Conservation (phyloP, 1,140 invertebrate genomes). For the Drosophila yakuba region DNA sequence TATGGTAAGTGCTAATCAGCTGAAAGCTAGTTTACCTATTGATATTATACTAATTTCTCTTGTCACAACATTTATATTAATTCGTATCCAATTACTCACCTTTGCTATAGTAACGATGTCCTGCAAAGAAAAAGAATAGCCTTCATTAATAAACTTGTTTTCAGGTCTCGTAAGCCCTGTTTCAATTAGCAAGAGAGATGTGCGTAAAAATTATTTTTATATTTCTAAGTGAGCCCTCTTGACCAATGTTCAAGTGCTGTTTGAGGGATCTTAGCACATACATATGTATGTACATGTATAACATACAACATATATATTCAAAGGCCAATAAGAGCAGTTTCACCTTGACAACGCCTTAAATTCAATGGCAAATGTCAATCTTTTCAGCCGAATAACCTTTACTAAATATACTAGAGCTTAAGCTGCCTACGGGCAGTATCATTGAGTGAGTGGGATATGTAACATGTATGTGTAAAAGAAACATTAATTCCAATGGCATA, state of each 20-base stretch:
- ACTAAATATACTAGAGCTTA: constrained; percentile 35
- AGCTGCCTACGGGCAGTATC: constrained; percentile 52
- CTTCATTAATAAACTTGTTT: constrained; percentile 45
- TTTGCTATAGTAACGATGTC: constrained; percentile 53
- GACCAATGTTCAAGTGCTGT: constrained; percentile 1
- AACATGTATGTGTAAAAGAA: constrained; percentile 50
- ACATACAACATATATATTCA: constrained; percentile 1
- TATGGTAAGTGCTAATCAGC: not conserved
- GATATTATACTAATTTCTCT: not conserved
- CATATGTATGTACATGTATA: constrained; percentile 9
- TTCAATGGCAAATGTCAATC: constrained; percentile 58
- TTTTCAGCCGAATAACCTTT: constrained; percentile 29
- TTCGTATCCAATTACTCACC: constrained; percentile 41
- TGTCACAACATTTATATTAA: not conserved
- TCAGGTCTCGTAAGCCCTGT: constrained; percentile 12
- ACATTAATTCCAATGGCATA: constrained; percentile 46
- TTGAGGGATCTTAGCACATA: not conserved
- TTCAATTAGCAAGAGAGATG: constrained; percentile 20
- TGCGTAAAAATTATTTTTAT: constrained; percentile 2
- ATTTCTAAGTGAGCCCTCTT: constrained; percentile 4
- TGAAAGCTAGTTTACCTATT: not conserved
- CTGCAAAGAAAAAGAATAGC: constrained; percentile 55
- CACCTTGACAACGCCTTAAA: constrained; percentile 51
- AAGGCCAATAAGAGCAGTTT: constrained; percentile 15
- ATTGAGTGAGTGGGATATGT: constrained; percentile 32